Base-by-base conservation (phyloP, 2,113 vertebrate species). In the Castor canadensis region DNA sequence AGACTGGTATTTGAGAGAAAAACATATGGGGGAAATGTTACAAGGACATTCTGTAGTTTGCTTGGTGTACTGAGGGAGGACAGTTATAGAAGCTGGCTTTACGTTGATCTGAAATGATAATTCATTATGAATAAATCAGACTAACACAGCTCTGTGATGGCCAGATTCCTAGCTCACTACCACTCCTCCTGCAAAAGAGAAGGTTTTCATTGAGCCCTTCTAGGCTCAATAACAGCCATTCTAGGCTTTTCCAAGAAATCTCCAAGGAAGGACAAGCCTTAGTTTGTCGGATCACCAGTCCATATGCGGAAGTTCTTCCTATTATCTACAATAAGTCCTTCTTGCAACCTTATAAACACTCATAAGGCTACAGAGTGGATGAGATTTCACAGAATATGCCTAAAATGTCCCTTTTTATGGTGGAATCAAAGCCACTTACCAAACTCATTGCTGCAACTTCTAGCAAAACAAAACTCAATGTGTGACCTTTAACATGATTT, bases 1-100 rank as follows among this genome's bases (percentile, higher is more conserved):
- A 84, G 32, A 71, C 49, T 93, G 89, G 94, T 60, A 87, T 93
- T 94, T 96, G 96, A 90, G 76, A 85, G 58, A 96, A 94, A 95
- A 84, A 94, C 96, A 96, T 94, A 96, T 93, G 95, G 91, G 72
- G 47, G 72, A 38, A 97, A 86, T 96, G 97, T 83, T 71, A 84
- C 19, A 3, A 89, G 96, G 95, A 97, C 95, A 81, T 87, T 79
- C 38, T 95, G 96, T 92, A 75, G 94, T 30, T 24, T 38, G 69
- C 87, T 5, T 71, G 81, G 67, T 94, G 79, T 83, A 80, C 89
- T 93, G 93, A 94, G 52, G 96, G 94, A 96, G 83, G 94, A 71
- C 79, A 56, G 88, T 89, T 96, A 93, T 73, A 91, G 86, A 86
- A 49, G 69, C 17, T 93, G 94, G 79, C 77, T 96, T 94, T 94